A percentile compares a stretch with the other conserved stretches of the same genome.
Conservation (phyloP, 2,113 vertebrate genomes). For the Archocentrus centrarchus region DNA sequence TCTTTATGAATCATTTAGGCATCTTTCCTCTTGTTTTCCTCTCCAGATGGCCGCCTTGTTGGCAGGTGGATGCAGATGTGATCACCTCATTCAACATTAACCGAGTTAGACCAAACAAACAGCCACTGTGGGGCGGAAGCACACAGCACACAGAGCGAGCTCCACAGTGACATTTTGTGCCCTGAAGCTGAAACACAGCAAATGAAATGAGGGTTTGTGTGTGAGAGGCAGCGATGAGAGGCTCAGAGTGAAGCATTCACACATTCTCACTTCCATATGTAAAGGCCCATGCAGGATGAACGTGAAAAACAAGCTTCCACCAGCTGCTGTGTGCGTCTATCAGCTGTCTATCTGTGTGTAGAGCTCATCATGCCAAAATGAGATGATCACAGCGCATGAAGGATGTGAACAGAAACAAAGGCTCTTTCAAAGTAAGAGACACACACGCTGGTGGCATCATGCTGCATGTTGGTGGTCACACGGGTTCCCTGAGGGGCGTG, state of each 20-base stretch:
- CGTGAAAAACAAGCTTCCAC: background rate
- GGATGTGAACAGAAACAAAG: slow-evolving; percentile 17
- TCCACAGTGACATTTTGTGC: background rate
- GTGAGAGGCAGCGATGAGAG: background rate
- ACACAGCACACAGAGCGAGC: background rate
- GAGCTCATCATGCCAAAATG: background rate
- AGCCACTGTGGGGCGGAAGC: background rate
- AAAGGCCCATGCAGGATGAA: background rate
- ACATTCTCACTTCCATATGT: background rate
- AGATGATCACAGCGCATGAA: background rate
- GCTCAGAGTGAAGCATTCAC: background rate
- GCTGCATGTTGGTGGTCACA: slow-evolving; percentile 17
- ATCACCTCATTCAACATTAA: slow-evolving; percentile 12
- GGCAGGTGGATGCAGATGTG: slow-evolving; percentile 32
- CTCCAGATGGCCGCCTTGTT: background rate
- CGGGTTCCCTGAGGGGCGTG: slow-evolving; percentile 30
- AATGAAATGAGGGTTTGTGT: background rate
- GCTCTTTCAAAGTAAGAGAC: background rate
- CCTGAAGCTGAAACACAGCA: background rate
- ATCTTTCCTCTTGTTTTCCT: background rate
- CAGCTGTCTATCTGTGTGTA: background rate
- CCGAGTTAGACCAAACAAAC: background rate
- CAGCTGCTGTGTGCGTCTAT: background rate
- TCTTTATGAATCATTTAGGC: background rate
- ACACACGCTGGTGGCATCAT: slow-evolving; percentile 34